Percentiles rank a stretch among this genome's conserved stretches.
Evolutionary conservation across 2,797 vertebrate species (phyloP).

Genomic region (Squalus acanthias): DNA sequence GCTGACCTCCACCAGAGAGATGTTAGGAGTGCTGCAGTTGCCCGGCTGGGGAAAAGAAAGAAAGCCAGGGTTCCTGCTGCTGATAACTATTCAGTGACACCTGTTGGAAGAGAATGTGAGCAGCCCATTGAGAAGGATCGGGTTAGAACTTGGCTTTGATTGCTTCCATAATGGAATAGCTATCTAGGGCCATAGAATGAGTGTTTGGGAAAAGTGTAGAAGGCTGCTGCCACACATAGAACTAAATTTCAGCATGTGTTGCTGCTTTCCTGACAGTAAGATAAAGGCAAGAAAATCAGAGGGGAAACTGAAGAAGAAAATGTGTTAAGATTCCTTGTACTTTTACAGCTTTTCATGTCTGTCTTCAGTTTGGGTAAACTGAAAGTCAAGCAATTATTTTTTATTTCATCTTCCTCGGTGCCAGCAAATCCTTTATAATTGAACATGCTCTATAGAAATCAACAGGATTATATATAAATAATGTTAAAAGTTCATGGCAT

Average conservation of each 20-base stretch:
- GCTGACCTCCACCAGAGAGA: background rate
- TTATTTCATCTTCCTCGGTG: background rate
- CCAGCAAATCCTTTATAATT: background rate
- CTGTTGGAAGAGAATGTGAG: background rate
- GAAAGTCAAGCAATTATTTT: background rate
- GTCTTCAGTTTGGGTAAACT: background rate
- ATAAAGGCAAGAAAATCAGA: too few species aligned
- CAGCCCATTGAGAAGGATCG: background rate
- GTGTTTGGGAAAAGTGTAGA: background rate
- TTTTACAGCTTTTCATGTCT: too few species aligned
- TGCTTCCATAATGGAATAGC: background rate
- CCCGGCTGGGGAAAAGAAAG: background rate
- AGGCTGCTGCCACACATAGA: background rate
- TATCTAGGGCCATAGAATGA: background rate
- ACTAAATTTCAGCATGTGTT: background rate
- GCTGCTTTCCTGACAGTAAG: too few species aligned
- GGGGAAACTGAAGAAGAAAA: too few species aligned
- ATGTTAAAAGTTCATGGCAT: background rate
- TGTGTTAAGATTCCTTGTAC: too few species aligned
- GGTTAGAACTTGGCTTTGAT: background rate
- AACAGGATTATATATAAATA: background rate
- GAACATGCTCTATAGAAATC: background rate
- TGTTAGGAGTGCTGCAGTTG: background rate
- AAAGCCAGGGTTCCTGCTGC: background rate
- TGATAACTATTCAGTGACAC: background rate